phyloP scores from a whole-genome alignment of 92 coral and sea anemone species.

The Phymanthus crucifer region DNA sequence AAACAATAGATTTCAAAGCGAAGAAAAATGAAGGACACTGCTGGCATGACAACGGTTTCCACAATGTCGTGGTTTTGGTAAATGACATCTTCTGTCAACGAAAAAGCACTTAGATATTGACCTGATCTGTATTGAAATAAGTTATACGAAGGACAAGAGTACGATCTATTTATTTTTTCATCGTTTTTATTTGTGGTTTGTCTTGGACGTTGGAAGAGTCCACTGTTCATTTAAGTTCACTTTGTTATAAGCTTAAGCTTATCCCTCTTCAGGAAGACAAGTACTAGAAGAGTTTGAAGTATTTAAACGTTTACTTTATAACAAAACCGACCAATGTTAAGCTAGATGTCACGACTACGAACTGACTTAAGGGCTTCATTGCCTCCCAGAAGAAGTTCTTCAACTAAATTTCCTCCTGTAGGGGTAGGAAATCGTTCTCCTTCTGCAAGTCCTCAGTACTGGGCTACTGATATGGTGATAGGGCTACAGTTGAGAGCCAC shows the following conservation, averaged over 20 bases:
- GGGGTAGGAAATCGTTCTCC: slow-evolving; percentile 34
- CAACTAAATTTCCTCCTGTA: slow-evolving; percentile 77
- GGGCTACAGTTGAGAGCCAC: slow-evolving; percentile 55
- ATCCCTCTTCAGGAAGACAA: background rate
- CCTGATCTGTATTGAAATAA: background rate
- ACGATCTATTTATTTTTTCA: background rate
- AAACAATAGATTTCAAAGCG: background rate
- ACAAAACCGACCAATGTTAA: background rate
- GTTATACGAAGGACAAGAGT: background rate
- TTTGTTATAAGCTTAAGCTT: background rate
- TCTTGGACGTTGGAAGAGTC: background rate
- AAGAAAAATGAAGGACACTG: background rate
- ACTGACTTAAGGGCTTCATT: slow-evolving; percentile 70
- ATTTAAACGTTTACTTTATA: background rate
- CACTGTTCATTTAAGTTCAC: no score
- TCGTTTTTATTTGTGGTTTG: background rate
- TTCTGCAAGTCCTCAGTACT: slow-evolving; percentile 40
- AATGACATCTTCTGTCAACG: background rate
- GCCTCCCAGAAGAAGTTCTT: slow-evolving; percentile 33
- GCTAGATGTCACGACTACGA: slow-evolving; percentile 67
- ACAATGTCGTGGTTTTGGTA: background rate
- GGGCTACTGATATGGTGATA: slow-evolving; percentile 72
- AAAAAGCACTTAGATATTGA: background rate
- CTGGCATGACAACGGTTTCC: slow-evolving; percentile 5
- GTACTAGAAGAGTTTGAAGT: background rate